Base-by-base conservation (phyloP, 2,113 vertebrate genomes). In the Ardeotis arabs region DNA sequence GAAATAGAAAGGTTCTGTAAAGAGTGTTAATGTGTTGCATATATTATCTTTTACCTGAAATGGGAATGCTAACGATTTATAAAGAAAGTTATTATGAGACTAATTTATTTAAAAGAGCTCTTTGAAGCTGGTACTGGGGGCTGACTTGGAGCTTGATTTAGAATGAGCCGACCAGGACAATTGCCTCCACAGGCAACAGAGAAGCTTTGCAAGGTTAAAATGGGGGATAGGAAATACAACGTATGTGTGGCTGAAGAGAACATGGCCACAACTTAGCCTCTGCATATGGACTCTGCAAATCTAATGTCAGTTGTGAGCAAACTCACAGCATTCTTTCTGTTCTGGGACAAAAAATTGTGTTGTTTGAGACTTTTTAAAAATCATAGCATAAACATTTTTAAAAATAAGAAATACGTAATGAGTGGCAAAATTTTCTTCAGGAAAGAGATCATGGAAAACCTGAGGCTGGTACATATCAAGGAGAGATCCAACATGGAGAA, bases 21-120 rank as follows among this genome's bases (percentile, higher is more conserved):
- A 96, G 95, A 94, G 84, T 29, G 31, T 77, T 97, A 98, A 96
- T 96, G 95, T 52, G 89, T 84, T 96, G 93, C 93, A 96, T 95
- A 78, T 82, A 89, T 96, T 97, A 96, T 94, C 90, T 92, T 92
- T 83, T 84, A 96, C 96, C 92, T 96, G 89, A 93, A 90, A 96
- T 94, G 91, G 68, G 84, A 79, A 84, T 82, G 93, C 55, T 85
- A 74, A 63, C 16, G 15, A 85, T 90, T 77, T 82, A 93, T 89
- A 96, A 73, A 86, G 63, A 64, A 94, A 56, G 68, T 49, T 88
- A 93, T 83, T 93, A 84, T 78, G 45, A 84, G 74, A 93, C 49
- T 84, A 84, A 96, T 96, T 93, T 95, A 91, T 95, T 96, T 96
- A 56, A 94, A 96, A 93, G 77, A 77, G 29, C 25, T 92, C 56